These are phyloP conservation scores for Darevskia nairensis DNA, from an alignment of 2,797 vertebrate genomes.

Conservation along the genomic window DNA sequence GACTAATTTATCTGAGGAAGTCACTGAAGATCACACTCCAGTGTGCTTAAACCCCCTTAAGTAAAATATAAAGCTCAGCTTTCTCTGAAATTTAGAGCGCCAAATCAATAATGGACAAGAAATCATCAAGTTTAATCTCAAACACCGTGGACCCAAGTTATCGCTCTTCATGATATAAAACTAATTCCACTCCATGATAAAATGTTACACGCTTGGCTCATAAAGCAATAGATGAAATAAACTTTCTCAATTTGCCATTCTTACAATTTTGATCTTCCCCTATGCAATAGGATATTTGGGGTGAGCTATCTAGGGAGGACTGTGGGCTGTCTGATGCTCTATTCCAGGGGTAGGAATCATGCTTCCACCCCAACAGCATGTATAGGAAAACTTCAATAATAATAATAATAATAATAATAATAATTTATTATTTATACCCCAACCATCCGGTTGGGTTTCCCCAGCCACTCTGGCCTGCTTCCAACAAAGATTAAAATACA, in stretches of 20 bases:
- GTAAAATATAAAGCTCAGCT: conserved; percentile 67
- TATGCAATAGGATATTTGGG: conserved; percentile 14
- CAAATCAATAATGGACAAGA: conserved; percentile 73
- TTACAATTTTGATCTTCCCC: conserved; percentile 40
- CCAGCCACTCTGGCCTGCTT: no score
- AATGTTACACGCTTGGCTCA: conserved; percentile 63
- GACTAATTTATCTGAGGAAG: conserved; percentile 66
- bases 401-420: no score
- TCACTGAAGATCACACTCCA: conserved; percentile 56
- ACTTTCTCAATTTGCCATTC: conserved; percentile 67
- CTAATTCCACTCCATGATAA: conserved; percentile 74
- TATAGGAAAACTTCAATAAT: no score
- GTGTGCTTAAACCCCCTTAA: conserved; percentile 69
- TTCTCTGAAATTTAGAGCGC: conserved; percentile 64
- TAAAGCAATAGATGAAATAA: conserved; percentile 71
- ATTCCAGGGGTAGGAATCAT: no score
- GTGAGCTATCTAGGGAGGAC: not conserved
- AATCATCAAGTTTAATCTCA: conserved; percentile 75
- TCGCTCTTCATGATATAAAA: conserved; percentile 74
- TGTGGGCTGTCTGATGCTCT: no score
- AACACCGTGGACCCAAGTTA: conserved; percentile 63
- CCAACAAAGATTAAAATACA: no score
- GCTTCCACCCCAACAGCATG: no score
- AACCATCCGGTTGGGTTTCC: no score
- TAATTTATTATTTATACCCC: no score